A percentile compares a stretch with the other conserved stretches of the same genome.
phyloP scores from a whole-genome alignment of 2,888 invertebrate species.

The Caenorhabditis sp. region DNA sequence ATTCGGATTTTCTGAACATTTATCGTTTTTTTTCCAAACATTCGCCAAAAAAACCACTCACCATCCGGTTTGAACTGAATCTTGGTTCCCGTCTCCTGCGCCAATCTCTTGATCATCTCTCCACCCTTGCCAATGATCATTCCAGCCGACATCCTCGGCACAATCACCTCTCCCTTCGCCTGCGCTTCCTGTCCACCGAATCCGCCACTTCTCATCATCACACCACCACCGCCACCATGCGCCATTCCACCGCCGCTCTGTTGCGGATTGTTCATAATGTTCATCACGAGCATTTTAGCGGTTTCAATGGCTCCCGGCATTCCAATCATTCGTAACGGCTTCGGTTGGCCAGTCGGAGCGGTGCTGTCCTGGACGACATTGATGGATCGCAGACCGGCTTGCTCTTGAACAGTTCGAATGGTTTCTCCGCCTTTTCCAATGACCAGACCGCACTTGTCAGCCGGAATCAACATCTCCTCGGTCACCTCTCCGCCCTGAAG shows the following conservation, averaged over 20 bases:
- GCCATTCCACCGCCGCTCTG: background rate
- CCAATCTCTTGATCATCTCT: slow-evolving; percentile 98
- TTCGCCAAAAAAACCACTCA: slow-evolving; percentile 3
- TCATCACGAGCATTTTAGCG: slow-evolving; percentile 41
- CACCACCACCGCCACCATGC: slow-evolving; percentile 17
- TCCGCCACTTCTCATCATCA: background rate
- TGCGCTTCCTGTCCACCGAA: slow-evolving; percentile 21
- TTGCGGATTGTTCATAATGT: slow-evolving; percentile 34
- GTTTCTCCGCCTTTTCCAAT: slow-evolving; percentile 99
- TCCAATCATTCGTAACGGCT: slow-evolving; percentile 95
- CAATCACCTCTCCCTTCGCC: slow-evolving; percentile 85
- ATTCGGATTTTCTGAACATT: slow-evolving; percentile 88
- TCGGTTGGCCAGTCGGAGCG: slow-evolving; percentile 91
- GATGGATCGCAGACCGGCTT: slow-evolving; percentile 95
- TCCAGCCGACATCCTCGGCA: slow-evolving; percentile 94
- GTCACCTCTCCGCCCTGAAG: slow-evolving; percentile 57
- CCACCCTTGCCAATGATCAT: slow-evolving; percentile 98
- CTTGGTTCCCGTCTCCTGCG: slow-evolving; percentile 93
- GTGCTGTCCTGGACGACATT: slow-evolving; percentile 95
- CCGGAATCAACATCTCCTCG: slow-evolving; percentile 96
- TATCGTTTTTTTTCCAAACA: too few relatives aligned
- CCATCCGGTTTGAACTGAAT: slow-evolving; percentile 91
- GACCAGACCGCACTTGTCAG: slow-evolving; percentile 96
- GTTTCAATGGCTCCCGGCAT: slow-evolving; percentile 86
- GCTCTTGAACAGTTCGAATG: slow-evolving; percentile 92